phyloP scores from a whole-genome alignment of 2,888 invertebrate species.

The Lasioglossum calceatum region DNA sequence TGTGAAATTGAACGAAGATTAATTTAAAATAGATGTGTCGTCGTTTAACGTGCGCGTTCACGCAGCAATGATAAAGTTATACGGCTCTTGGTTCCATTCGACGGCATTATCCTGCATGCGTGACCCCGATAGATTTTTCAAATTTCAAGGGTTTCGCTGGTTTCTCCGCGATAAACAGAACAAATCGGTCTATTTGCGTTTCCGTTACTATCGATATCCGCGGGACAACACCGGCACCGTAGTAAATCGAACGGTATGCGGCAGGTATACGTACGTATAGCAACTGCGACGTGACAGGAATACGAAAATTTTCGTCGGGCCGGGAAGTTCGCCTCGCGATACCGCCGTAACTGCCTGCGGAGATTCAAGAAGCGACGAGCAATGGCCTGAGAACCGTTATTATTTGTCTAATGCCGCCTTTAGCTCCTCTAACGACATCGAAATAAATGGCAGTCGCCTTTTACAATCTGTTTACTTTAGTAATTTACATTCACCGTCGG shows the following conservation, averaged over 20 bases:
- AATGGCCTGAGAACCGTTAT: constrained; percentile 54
- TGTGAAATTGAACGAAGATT: background rate
- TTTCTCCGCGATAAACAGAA: constrained; percentile 30
- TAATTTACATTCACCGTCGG: background rate
- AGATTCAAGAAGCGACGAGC: constrained; percentile 46
- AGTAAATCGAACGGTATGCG: constrained; percentile 72
- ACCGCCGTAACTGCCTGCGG: constrained; percentile 53
- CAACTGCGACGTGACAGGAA: constrained; percentile 72
- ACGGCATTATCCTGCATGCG: background rate
- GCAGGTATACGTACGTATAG: constrained; percentile 62
- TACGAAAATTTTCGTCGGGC: constrained; percentile 60
- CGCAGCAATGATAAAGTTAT: background rate
- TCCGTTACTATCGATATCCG: constrained; percentile 40
- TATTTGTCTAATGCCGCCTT: constrained; percentile 48
- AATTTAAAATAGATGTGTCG: background rate
- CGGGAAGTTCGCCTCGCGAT: constrained; percentile 42
- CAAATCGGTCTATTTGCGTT: constrained; percentile 49
- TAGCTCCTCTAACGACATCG: constrained; percentile 10
- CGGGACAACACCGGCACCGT: constrained; percentile 41
- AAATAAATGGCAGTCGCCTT: constrained; percentile 25
- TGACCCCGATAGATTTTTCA: constrained; percentile 11
- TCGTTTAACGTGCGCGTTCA: background rate
- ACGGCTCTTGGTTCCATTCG: background rate
- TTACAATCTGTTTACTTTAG: constrained; percentile 4
- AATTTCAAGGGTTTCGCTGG: constrained; percentile 9